Percentiles rank a stretch among this genome's conserved stretches.
phyloP scores from a whole-genome alignment of 2,113 vertebrate species.

The Sphaerodactylus townsendi region DNA sequence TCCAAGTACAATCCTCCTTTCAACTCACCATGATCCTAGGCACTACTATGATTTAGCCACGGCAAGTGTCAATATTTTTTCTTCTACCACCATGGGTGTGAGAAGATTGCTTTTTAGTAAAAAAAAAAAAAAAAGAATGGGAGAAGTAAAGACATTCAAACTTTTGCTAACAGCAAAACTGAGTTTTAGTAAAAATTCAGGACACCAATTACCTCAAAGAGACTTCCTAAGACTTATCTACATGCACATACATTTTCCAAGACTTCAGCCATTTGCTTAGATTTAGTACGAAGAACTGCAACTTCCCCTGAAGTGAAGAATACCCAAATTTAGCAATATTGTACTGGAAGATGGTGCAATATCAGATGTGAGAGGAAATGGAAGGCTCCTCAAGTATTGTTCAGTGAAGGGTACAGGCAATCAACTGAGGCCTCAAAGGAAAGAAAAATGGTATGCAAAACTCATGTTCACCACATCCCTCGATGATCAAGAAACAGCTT shows the following conservation, averaged over 20 bases:
- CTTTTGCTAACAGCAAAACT: background rate
- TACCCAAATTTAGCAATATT: background rate
- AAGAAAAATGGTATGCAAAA: background rate
- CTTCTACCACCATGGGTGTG: too few species aligned
- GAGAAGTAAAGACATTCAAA: background rate
- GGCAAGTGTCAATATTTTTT: background rate
- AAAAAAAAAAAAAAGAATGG: background rate
- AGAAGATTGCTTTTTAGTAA: background rate
- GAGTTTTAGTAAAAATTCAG: background rate
- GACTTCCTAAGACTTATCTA: background rate
- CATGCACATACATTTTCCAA: background rate
- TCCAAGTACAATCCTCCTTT: background rate
- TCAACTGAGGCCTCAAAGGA: background rate
- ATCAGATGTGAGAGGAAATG: background rate
- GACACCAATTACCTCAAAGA: background rate
- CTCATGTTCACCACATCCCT: background rate
- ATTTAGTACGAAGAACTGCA: background rate
- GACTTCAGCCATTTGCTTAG: background rate
- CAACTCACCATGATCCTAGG: background rate
- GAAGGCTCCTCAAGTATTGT: background rate
- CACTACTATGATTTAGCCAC: background rate
- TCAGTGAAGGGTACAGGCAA: background rate
- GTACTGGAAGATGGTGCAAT: background rate
- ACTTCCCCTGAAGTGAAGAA: background rate
- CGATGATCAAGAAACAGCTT: background rate